Evolutionary conservation across 2,888 invertebrate species (phyloP), one percentile per base, ranked within the genome.

Genomic region (Sthenelais limicola): DNA sequence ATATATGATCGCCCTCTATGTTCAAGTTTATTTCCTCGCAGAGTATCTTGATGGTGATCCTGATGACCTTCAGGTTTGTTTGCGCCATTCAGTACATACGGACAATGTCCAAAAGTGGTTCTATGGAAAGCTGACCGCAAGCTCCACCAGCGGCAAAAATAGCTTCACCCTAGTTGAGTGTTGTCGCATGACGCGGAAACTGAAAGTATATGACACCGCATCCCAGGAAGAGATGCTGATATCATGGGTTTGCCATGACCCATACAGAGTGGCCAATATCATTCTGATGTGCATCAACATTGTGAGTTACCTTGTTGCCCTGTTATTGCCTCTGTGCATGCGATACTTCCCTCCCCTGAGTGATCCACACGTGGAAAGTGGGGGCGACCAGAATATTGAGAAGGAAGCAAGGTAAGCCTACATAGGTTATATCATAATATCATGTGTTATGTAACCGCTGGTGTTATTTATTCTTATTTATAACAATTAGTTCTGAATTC

Each of bases 141-240:
- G 56, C 32, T 56, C 56, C 3, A 56, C 56, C 30, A 56, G 56
- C 33, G 33, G 33, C n/a, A 56, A 30, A 21, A 33, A 56, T 5
- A 30, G 56, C 32, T 56, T 56, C 56, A 56, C 56, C 2, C 32
- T 56, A n/a, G 12, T 56, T 5, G 32, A 56, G 32, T 56, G 56
- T 15, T 56, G 56, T 24, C 30, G 56, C 18, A 56, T 56, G 56
- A 56, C 56, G 3, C 56, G 56, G 18, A 56, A 56, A 32, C 32
- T 56, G 5, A 56, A 56, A 32, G 56, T 56, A 21, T 56, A 56
- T 21, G 56, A 56, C 56, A n/a, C n/a, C n/a, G n/a, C n/a, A n/a
- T n/a, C n/a, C n/a, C n/a, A n/a, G n/a, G n/a, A n/a, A n/a, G n/a
- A 56, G n/a, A 18, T 21, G 56, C 18, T 33, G 30, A 21, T 56